phyloP scores from a whole-genome alignment of 2,888 invertebrate genomes.

The Blastobasis lacticolella region DNA sequence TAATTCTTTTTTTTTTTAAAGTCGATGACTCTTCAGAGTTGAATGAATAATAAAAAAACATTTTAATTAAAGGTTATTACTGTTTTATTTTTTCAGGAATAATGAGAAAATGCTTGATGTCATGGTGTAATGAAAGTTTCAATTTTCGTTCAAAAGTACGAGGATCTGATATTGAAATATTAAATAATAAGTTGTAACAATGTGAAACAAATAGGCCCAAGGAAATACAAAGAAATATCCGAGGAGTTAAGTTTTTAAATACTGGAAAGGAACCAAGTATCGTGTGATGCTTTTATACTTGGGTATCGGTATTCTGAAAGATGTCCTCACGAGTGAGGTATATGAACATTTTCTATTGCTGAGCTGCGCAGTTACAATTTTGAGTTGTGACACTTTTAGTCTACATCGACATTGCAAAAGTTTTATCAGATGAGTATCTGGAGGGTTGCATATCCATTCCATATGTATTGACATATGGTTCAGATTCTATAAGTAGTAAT shows the following conservation, averaged over 20 bases:
- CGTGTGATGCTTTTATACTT: not conserved
- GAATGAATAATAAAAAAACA: no score
- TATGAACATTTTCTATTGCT: not conserved
- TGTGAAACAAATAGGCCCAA: not conserved
- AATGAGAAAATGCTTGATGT: no score
- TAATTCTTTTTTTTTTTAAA: no score
- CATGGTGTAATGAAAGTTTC: no score
- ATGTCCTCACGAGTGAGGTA: not conserved
- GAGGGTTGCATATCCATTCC: not conserved
- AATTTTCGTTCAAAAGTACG: no score
- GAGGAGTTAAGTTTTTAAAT: not conserved
- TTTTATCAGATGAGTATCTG: no score
- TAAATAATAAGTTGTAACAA: no score
- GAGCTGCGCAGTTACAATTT: not conserved
- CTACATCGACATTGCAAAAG: not conserved
- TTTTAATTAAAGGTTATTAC: no score
- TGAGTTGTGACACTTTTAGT: not conserved
- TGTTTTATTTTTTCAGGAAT: no score
- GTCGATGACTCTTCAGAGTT: no score
- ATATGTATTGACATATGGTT: not conserved
- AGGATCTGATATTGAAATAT: no score
- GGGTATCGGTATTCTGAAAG: not conserved
- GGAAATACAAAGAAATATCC: not conserved
- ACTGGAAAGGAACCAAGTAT: not conserved
- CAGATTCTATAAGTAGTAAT: not conserved